These are phyloP conservation scores for Phortica magna DNA, from an alignment of 2,888 invertebrate genomes.

Conservation along the genomic window DNA sequence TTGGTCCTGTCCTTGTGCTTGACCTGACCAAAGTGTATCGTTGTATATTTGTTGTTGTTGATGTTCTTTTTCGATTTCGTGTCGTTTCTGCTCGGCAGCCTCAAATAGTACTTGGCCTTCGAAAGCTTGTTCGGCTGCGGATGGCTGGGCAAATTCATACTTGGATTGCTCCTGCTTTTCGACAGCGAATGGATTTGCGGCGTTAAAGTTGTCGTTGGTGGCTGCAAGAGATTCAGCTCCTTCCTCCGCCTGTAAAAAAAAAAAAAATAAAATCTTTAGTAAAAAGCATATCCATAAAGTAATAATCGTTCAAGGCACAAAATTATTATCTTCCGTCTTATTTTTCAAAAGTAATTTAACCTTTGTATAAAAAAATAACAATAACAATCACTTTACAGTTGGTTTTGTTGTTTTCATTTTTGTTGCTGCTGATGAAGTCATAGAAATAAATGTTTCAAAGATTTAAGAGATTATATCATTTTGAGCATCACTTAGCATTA, in stretches of 20 bases:
- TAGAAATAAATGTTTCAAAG: conserved; percentile 33
- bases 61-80: conserved; percentile 36
- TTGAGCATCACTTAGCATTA: conserved; percentile 48
- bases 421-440: conserved; percentile 9
- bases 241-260: conserved; percentile 60
- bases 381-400: not conserved
- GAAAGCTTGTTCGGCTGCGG: conserved; percentile 7
- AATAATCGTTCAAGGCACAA: not conserved
- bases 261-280: conserved; percentile 19
- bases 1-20: conserved; percentile 6
- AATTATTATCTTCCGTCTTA: not conserved
- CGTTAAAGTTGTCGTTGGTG: conserved; percentile 51
- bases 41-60: conserved; percentile 51
- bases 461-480: conserved; percentile 42
- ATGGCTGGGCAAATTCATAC: conserved; percentile 35
- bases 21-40: conserved; percentile 36
- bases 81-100: conserved; percentile 36
- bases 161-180: conserved; percentile 6
- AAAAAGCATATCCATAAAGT: not conserved
- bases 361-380: conserved; percentile 18
- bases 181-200: conserved; percentile 51
- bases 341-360: conserved; percentile 23
- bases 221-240: conserved; percentile 61
- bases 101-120: conserved; percentile 15
- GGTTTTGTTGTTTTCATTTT: not conserved